Conservation (phyloP, 2,797 vertebrate genomes). For the Spondyliosoma cantharus region DNA sequence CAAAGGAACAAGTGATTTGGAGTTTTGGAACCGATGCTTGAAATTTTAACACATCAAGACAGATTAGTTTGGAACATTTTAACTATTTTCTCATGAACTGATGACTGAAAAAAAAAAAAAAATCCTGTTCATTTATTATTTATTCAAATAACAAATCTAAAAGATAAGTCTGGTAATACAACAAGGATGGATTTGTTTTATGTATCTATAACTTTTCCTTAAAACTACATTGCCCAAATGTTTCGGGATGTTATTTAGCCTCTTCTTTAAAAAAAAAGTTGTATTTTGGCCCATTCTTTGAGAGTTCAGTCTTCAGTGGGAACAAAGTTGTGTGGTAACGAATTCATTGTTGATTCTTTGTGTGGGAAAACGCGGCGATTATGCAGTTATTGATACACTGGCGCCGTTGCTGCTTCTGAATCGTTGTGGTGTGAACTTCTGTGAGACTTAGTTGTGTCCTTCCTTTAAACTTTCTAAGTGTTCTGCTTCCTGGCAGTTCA, state of each 20-base stretch:
- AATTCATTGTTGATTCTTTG: neutral
- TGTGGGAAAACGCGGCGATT: too few species aligned
- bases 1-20: neutral
- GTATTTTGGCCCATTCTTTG: neutral
- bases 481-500: too few species aligned
- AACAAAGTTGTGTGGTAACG: neutral
- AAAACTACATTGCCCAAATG: too few species aligned
- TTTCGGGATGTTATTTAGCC: too few species aligned
- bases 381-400: too few species aligned
- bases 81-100: neutral
- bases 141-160: neutral
- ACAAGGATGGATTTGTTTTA: neutral
- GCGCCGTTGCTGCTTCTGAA: too few species aligned
- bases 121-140: neutral
- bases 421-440: too few species aligned
- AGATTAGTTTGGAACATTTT: neutral
- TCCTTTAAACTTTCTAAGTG: too few species aligned
- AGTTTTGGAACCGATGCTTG: neutral
- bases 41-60: neutral
- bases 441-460: too few species aligned
- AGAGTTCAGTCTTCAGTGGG: neutral
- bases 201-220: too few species aligned
- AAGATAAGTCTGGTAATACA: too few species aligned
- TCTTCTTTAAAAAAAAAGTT: too few species aligned
- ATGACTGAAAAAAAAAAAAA: neutral